A percentile compares a stretch with the other conserved stretches of the same genome.
These are phyloP conservation scores for Oncorhynchus tshawytscha DNA, from an alignment of 2,113 vertebrate genomes.

Conservation along the genomic window DNA sequence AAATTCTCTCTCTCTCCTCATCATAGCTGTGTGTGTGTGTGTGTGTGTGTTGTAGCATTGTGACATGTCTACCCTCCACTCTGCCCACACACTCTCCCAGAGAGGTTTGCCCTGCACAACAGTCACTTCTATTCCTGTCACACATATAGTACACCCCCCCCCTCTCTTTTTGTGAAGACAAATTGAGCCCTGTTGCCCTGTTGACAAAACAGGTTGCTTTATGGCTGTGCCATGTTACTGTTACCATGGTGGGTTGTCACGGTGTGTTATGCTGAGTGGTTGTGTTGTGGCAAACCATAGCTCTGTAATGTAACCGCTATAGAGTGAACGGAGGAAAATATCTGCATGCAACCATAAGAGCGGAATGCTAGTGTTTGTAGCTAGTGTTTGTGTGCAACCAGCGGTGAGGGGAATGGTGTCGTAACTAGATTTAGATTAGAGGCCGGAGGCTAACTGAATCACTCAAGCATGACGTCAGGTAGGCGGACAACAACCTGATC, in stretches of 20 bases:
- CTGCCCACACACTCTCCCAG: not conserved
- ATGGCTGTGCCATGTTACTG: not conserved
- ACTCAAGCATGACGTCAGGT: not conserved
- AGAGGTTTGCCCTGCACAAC: constrained; percentile 7
- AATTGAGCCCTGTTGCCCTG: not conserved
- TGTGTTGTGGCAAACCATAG: not conserved
- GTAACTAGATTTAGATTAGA: not conserved
- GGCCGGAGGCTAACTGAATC: not conserved
- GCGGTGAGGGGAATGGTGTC: not conserved
- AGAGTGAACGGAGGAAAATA: not conserved
- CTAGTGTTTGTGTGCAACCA: not conserved
- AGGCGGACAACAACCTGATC: not conserved
- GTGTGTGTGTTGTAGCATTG: not conserved
- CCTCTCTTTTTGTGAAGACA: not conserved
- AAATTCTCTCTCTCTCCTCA: not conserved
- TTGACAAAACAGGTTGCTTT: not conserved
- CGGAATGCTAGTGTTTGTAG: not conserved
- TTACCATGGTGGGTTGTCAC: constrained; percentile 1
- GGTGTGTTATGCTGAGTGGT: not conserved
- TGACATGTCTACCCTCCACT: not conserved
- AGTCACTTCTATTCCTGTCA: constrained; percentile 24
- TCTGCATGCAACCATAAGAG: not conserved
- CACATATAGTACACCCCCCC: not conserved
- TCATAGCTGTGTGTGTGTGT: not conserved
- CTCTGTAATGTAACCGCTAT: not conserved